Evolutionary conservation across 2,797 vertebrate species (phyloP), one percentile per base, ranked within the genome.

Genomic region (Hyperoplus immaculatus): DNA sequence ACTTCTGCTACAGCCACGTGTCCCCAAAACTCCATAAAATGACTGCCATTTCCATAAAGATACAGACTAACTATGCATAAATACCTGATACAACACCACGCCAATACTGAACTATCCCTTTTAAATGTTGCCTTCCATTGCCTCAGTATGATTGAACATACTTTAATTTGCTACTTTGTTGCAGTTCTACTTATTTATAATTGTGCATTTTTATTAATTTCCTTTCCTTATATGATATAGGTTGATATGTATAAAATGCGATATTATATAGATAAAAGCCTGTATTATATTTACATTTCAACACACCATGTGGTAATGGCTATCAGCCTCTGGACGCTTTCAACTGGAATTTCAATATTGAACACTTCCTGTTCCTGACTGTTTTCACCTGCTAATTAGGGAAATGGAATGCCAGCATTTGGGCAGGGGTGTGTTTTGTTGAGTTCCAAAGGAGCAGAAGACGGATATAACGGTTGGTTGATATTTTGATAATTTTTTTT

Each of bases 271-370:
- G 41, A 29, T 18, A 36, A 41, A 62, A 60, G 41, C 39, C 13
- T 18, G 0, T 51, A 18, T 51, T 6, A n/a, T 9, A 10, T 8
- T 18, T 21, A 63, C 47, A 6, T 57, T 18, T 66, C 6, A 76
- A 39, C 15, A 18, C 29, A 29, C 7, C 8, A 69, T 55, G 16
- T 76, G 55, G 39, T 36, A 1, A 51, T 66, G 16, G 43, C 59
- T 55, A 11, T 9, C 11, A 66, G 43, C 14, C 50, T 81, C 67
- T 65, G 2, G 2, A 69, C 65, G 41, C n/a, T 38, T 47, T 39
- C 0, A 8, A 38, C 74, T 68, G 75, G 77, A 72, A 80, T 72
- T 62, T 79, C 42, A 57, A 29, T 53, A 65, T 18, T 4, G 9
- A 51, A 14, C 16, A 42, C 75, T 81, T 82, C 81, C 72, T 87